Percentiles rank a stretch among this genome's conserved stretches.
These are phyloP conservation scores for Sigmodon hispidus DNA, from an alignment of 2,113 vertebrate genomes.

Conservation along the genomic window DNA sequence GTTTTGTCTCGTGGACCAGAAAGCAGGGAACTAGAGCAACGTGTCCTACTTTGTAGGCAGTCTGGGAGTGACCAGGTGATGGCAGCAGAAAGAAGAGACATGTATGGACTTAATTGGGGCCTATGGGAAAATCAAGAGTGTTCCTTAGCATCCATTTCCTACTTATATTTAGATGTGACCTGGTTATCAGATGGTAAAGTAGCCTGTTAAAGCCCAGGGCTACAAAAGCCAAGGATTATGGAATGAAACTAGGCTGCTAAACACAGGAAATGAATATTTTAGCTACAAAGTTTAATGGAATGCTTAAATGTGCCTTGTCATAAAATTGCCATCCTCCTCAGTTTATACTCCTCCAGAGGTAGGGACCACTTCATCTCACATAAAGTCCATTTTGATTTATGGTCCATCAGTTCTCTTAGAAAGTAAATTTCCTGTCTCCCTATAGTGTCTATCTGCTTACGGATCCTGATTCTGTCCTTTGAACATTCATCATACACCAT, in stretches of 20 bases:
- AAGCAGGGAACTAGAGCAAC: neutral
- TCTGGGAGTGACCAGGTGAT: constrained; percentile 10
- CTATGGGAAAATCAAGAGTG: constrained; percentile 28
- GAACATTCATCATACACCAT: neutral
- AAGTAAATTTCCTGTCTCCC: neutral
- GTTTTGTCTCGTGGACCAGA: constrained; percentile 15
- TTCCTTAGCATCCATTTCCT: constrained; percentile 6
- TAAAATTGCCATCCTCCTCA: neutral
- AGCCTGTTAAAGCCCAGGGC: neutral
- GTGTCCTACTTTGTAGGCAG: constrained; percentile 5
- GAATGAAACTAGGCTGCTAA: constrained; percentile 25
- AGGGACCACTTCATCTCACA: neutral
- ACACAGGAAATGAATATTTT: neutral
- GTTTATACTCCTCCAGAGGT: neutral
- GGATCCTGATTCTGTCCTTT: neutral
- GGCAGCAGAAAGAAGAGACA: neutral
- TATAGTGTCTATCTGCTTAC: neutral
- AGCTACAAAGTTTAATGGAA: constrained; percentile 12
- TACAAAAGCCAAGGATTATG: constrained; percentile 25
- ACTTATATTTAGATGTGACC: constrained; percentile 52
- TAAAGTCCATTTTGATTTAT: constrained; percentile 24
- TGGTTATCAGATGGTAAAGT: constrained; percentile 38
- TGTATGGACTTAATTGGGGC: neutral
- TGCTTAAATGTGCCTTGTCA: neutral
- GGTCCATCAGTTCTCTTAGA: constrained; percentile 20